These are phyloP conservation scores for Danaus melanippus DNA, from an alignment of 1,140 invertebrate genomes.

Conservation along the genomic window DNA sequence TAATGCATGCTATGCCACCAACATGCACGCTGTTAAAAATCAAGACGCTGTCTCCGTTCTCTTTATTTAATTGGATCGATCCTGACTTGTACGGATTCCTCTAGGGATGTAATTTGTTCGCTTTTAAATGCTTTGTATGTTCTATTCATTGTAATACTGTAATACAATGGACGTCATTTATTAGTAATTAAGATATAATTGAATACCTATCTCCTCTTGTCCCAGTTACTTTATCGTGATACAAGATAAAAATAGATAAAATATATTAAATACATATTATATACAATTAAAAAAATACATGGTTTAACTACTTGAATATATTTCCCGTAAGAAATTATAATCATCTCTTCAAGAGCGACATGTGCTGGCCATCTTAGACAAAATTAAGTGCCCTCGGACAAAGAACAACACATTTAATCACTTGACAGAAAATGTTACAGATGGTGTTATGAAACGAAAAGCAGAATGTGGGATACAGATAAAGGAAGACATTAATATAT, in stretches of 20 bases:
- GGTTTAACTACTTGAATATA: neutral
- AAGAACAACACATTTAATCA: constrained; percentile 28
- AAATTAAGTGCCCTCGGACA: constrained; percentile 22
- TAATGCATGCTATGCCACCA: too few relatives aligned
- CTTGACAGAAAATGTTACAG: constrained; percentile 39
- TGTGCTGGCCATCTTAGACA: constrained; percentile 15
- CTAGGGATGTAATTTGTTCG: constrained; percentile 1
- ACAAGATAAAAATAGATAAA: constrained; percentile 16
- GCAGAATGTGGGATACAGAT: constrained; percentile 1
- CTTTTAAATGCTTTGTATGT: too few relatives aligned
- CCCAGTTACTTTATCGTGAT: constrained; percentile 16
- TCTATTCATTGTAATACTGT: too few relatives aligned
- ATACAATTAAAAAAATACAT: too few relatives aligned
- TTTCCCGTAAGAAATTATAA: constrained; percentile 4
- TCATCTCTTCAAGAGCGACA: constrained; percentile 3
- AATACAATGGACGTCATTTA: too few relatives aligned
- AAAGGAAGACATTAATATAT: too few relatives aligned
- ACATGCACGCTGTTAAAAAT: too few relatives aligned
- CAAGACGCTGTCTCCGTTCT: constrained; percentile 1
- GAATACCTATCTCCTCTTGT: neutral
- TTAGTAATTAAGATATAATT: constrained; percentile 3
- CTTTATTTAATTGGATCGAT: constrained; percentile 13
- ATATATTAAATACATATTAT: constrained; percentile 5
- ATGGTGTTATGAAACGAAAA: constrained; percentile 27
- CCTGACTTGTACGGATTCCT: constrained; percentile 14